Evolutionary conservation across 2,888 invertebrate species (phyloP).

Genomic region (Plemyria rubiginata): DNA sequence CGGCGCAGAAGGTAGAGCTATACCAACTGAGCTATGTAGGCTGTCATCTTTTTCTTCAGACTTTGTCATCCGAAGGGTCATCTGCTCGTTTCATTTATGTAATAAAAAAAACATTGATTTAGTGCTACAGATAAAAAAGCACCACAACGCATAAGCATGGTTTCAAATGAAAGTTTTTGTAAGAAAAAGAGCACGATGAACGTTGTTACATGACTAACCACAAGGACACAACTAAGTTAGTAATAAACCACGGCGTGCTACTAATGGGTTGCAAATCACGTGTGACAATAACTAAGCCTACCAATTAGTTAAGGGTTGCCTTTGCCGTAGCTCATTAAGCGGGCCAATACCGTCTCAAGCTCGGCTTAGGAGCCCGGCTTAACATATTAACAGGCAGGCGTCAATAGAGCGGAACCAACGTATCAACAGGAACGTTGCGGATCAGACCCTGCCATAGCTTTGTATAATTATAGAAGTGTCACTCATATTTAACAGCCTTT

Average conservation of each 20-base stretch:
- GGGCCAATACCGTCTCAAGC: constrained; percentile 37
- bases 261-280: constrained; percentile 35
- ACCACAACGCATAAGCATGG: too few species aligned
- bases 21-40: too few species aligned
- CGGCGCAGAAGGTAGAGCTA: too few species aligned
- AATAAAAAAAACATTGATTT: too few species aligned
- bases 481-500: not conserved
- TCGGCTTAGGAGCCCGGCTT: constrained; percentile 40
- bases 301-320: constrained; percentile 39
- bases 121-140: too few species aligned
- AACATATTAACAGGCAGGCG: constrained; percentile 44
- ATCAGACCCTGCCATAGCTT: constrained; percentile 17
- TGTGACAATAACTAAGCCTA: constrained; percentile 37
- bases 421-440: constrained; percentile 35
- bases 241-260: constrained; percentile 14
- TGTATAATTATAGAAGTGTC: not conserved
- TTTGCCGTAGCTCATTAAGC: constrained; percentile 40
- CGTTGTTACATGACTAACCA: not conserved
- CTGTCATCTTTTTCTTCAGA: too few species aligned
- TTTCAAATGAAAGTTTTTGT: too few species aligned
- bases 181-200: too few species aligned
- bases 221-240: not conserved
- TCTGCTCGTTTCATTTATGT: too few species aligned
- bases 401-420: constrained; percentile 36
- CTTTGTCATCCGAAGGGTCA: too few species aligned